Evolutionary conservation across 2,888 invertebrate genomes (phyloP).

Genomic region (Priocnemis perturbator): DNA sequence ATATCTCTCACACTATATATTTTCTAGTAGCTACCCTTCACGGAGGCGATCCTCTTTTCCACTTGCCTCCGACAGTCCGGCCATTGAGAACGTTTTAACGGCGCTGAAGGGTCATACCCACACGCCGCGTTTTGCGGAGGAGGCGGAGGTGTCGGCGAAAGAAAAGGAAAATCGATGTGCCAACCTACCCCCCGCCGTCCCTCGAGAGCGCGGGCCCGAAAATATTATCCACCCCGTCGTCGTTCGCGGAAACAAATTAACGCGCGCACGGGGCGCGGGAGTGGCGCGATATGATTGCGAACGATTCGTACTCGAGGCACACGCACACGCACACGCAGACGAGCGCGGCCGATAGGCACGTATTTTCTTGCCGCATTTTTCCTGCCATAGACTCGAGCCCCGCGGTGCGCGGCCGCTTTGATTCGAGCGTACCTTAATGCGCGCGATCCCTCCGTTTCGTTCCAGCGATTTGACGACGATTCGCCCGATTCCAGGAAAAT

Average conservation of each 20-base stretch:
- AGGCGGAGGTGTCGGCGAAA: too few relatives aligned
- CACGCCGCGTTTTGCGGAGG: too few relatives aligned
- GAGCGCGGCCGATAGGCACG: too few relatives aligned
- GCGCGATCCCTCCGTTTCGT: constrained; percentile 18
- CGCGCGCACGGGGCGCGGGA: background rate
- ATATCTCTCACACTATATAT: constrained; percentile 44
- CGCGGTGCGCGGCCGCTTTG: too few relatives aligned
- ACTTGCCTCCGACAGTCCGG: constrained; percentile 22
- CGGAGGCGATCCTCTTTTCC: constrained; percentile 27
- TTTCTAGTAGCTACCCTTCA: constrained; percentile 34
- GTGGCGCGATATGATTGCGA: constrained; percentile 19
- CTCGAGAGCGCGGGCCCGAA: too few relatives aligned
- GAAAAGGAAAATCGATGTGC: too few relatives aligned
- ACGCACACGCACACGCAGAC: too few relatives aligned
- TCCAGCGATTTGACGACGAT: constrained; percentile 19
- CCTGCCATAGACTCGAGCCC: too few relatives aligned
- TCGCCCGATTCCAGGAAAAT: constrained; percentile 27
- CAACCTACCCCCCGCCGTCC: too few relatives aligned
- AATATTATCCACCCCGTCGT: too few relatives aligned
- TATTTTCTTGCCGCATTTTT: too few relatives aligned
- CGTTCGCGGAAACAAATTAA: too few relatives aligned
- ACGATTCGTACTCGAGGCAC: constrained; percentile 25
- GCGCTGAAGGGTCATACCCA: constrained; percentile 24
- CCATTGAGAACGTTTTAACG: constrained; percentile 31
- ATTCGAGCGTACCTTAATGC: background rate